phyloP scores from a whole-genome alignment of 1,140 invertebrate species.

The Yoshiicerus persimilis region DNA sequence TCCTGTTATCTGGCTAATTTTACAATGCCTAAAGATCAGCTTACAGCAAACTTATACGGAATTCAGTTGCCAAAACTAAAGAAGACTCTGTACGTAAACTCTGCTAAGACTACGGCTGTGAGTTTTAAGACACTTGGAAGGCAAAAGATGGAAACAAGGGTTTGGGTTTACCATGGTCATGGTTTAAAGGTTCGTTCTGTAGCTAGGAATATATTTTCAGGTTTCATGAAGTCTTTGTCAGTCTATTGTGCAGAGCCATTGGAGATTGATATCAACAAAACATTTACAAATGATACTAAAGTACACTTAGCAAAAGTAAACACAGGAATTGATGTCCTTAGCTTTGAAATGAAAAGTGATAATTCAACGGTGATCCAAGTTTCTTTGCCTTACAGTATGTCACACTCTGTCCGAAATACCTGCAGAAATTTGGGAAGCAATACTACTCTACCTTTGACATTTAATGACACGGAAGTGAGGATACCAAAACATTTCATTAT shows the following conservation, averaged over 20 bases:
- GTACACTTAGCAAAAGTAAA: background rate
- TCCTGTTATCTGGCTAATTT: background rate
- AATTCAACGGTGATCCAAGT: background rate
- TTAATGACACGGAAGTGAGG: background rate
- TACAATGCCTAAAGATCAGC: background rate
- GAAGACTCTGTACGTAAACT: background rate
- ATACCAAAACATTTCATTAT: background rate
- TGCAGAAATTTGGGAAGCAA: no score
- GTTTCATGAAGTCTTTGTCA: background rate
- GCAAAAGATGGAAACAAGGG: background rate
- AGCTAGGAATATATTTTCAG: background rate
- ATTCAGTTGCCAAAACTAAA: background rate
- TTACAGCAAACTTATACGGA: background rate
- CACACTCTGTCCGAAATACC: background rate
- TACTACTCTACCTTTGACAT: background rate
- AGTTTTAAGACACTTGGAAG: background rate
- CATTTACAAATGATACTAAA: background rate
- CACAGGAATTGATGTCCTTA: background rate
- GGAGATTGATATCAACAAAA: background rate
- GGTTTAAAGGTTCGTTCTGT: background rate
- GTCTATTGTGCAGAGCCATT: background rate
- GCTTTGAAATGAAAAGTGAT: background rate
- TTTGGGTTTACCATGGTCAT: background rate
- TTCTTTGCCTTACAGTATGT: background rate
- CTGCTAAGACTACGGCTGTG: background rate